phyloP scores from a whole-genome alignment of 2,113 vertebrate genomes.

The Dunckerocampus dactyliophorus region DNA sequence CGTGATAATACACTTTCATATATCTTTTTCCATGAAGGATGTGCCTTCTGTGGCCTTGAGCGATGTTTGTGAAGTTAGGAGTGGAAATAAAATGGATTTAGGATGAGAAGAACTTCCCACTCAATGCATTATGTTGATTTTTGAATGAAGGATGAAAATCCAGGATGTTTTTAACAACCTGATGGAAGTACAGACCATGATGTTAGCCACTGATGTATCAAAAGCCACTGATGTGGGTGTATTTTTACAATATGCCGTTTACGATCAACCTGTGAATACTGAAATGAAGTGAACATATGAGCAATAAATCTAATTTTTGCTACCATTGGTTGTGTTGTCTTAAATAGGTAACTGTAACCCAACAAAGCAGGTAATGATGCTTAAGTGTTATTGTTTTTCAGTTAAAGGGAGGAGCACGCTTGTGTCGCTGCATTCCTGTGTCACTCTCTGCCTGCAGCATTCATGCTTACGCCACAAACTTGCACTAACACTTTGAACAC shows the following conservation, averaged over 20 bases:
- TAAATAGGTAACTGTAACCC: not conserved
- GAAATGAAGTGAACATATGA: constrained; percentile 42
- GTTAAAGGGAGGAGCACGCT: constrained; percentile 34
- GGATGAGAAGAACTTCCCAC: not conserved
- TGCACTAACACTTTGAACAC: not conserved
- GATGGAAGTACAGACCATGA: constrained; percentile 4
- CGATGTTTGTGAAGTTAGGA: constrained; percentile 17
- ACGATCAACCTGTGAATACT: constrained; percentile 34
- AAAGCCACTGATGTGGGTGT: constrained; percentile 5
- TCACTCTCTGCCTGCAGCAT: not conserved
- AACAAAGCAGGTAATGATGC: not conserved
- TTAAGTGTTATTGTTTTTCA: not conserved
- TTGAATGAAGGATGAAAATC: constrained; percentile 37
- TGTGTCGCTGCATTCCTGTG: constrained; percentile 49
- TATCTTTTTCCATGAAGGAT: constrained; percentile 44
- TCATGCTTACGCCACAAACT: not conserved
- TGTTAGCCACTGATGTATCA: not conserved
- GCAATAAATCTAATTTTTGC: constrained; percentile 50
- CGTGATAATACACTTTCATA: constrained; percentile 34
- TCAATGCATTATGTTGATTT: constrained; percentile 5
- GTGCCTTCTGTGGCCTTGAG: constrained; percentile 1
- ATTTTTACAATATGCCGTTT: constrained; percentile 9
- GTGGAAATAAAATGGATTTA: not conserved
- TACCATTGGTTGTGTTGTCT: not conserved
- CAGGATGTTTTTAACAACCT: not conserved